phyloP scores from a whole-genome alignment of 2,888 invertebrate species.

The Colletes collaris region DNA sequence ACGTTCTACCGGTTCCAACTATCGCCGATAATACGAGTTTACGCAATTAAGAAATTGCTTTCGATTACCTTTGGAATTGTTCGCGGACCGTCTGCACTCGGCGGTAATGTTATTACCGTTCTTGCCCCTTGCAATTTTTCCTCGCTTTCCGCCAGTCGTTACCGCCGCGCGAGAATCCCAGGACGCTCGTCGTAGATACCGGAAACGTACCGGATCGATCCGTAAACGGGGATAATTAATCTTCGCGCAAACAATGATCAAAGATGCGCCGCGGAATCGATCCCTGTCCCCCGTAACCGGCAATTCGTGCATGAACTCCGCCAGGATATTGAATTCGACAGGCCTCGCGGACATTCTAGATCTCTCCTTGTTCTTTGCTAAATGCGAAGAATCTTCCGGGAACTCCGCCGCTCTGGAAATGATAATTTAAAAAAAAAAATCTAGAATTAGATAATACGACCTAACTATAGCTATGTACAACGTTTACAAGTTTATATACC shows the following conservation, averaged over 20 bases:
- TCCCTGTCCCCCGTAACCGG: neutral
- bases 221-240: constrained; percentile 36
- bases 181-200: too few relatives aligned
- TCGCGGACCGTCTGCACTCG: neutral
- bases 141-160: too few relatives aligned
- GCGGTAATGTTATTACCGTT: neutral
- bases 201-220: neutral
- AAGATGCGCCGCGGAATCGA: neutral
- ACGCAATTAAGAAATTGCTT: constrained; percentile 30
- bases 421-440: too few relatives aligned
- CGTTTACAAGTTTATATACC: too few relatives aligned
- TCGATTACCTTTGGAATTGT: constrained; percentile 3
- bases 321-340: neutral
- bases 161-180: too few relatives aligned
- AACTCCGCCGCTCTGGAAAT: too few relatives aligned
- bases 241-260: constrained; percentile 22
- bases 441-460: too few relatives aligned
- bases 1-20: neutral
- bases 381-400: too few relatives aligned
- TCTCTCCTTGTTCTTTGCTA: neutral
- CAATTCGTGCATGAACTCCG: constrained; percentile 17
- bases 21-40: constrained; percentile 8
- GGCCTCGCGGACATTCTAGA: neutral
- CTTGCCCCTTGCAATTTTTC: neutral
- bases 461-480: too few relatives aligned